A percentile compares a stretch with the other conserved stretches of the same genome.
phyloP scores from a whole-genome alignment of 1,140 invertebrate species.

The honey bee (Apis mellifera) region DNA sequence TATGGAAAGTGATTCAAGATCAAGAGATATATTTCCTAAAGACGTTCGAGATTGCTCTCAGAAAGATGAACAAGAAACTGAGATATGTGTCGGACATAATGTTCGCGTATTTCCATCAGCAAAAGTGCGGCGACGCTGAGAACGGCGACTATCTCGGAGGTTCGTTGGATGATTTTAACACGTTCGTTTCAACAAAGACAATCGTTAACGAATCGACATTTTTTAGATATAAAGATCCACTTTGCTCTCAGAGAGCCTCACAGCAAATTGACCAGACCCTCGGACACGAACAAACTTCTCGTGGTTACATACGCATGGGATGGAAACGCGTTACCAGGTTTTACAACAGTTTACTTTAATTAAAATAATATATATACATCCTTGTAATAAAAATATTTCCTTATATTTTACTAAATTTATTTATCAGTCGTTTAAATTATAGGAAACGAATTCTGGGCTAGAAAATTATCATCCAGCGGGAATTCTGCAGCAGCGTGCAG shows the following conservation, averaged over 20 bases:
- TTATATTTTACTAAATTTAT: too few species aligned
- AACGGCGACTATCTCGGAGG: slow-evolving; percentile 77
- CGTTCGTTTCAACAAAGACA: fast-evolving
- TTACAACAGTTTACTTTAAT: slow-evolving; percentile 8
- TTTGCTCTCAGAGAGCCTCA: slow-evolving; percentile 76
- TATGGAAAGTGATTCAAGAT: slow-evolving; percentile 70
- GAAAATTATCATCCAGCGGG: slow-evolving; percentile 78
- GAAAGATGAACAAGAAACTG: slow-evolving; percentile 75
- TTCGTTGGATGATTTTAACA: slow-evolving; percentile 19
- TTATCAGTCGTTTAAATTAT: not conserved
- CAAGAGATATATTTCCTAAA: slow-evolving; percentile 78
- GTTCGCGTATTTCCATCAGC: slow-evolving; percentile 76
- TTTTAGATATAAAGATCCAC: slow-evolving; percentile 74
- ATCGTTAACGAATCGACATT: not conserved
- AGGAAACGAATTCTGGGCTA: slow-evolving; percentile 78
- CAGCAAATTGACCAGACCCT: slow-evolving; percentile 68
- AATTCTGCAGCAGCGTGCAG: slow-evolving; percentile 85
- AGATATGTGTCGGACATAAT: slow-evolving; percentile 77
- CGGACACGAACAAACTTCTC: slow-evolving; percentile 81
- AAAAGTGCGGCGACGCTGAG: slow-evolving; percentile 73
- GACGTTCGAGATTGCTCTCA: slow-evolving; percentile 76
- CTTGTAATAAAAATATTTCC: too few species aligned
- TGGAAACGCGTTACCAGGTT: slow-evolving; percentile 85
- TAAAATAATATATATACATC: too few species aligned
- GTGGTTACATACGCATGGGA: slow-evolving; percentile 87